Evolutionary conservation across 2,888 invertebrate genomes (phyloP).

Genomic region (Tineola bisselliella): DNA sequence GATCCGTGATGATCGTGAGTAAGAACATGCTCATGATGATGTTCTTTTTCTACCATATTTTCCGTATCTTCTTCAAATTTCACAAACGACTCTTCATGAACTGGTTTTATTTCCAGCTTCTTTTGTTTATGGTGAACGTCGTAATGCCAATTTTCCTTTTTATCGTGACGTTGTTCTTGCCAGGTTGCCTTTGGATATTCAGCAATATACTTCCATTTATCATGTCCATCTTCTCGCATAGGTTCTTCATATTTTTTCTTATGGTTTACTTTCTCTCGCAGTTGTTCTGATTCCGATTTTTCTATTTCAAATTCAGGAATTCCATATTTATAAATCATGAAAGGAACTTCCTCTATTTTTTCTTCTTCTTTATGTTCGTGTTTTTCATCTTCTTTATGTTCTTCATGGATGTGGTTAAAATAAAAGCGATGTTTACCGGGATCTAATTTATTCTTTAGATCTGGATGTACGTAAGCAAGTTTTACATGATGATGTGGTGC

Average conservation of each 20-base stretch:
- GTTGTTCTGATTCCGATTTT: conserved; percentile 1
- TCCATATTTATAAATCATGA: conserved; percentile 9
- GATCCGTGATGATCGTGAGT: background rate
- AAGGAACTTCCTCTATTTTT: background rate
- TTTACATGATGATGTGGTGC: conserved; percentile 63
- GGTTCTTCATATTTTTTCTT: conserved; percentile 17
- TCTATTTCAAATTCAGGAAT: background rate
- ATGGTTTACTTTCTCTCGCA: background rate
- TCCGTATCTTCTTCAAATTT: background rate
- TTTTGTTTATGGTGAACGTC: background rate
- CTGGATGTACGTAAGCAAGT: conserved; percentile 28
- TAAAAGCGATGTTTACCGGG: conserved; percentile 6
- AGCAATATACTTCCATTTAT: background rate
- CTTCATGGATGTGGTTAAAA: conserved; percentile 8
- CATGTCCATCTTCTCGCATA: conserved; percentile 14
- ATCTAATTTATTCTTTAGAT: conserved; percentile 1
- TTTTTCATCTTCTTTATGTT: background rate
- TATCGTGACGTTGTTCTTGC: background rate
- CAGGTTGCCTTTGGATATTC: background rate
- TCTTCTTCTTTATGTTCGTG: background rate
- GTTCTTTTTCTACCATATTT: conserved; percentile 10
- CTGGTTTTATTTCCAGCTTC: background rate
- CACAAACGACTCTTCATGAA: background rate
- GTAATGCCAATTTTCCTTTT: conserved; percentile 6
- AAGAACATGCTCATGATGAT: background rate